Evolutionary conservation across 2,797 vertebrate species (phyloP), one percentile per base, ranked within the genome.

Genomic region (Erpetoichthys calabaricus): DNA sequence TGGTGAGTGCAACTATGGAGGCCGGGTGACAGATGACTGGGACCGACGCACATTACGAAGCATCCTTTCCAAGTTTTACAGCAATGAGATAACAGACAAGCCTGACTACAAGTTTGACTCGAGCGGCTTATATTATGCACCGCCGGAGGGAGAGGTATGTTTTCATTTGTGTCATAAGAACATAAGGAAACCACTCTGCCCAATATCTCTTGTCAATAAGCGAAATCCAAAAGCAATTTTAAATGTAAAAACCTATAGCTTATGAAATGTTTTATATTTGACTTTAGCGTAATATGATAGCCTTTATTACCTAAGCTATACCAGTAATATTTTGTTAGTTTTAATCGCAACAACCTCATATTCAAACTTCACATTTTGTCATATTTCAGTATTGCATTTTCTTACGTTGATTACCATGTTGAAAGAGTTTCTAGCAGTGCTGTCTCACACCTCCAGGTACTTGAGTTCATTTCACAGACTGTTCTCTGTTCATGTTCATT

Each of bases 21-120:
- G 91, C 59, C 75, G 90, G 2, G 88, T 94, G 66, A 92, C 89
- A 0, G 92, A 91, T 1, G 85, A 89, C 76, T 94, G 89, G 91
- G 89, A 93, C 65, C 76, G 85, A 44, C 80, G 89, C 52, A 91
- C 88, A 0, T 79, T 93, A 51, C 80, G 67, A 41, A 89, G 80
- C 1, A 80, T 90, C 64, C 82, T 96, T 0, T 87, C 86, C 44
- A 85, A 83, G 59, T 90, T 89, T 69, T 92, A 88, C 71, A 83
- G 69, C 9, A 8, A 63, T 0, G 67, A 86, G 44, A 63, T 92
- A 9, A 69, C 80, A 4, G 46, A 69, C 7, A 75, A 89, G 51
- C 44, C 65, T 0, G 51, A 69, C 51, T 91, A 90, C 45, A 86
- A 77, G 61, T 92, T 92, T 64, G 90, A 95, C 67, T 67, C 82